Evolutionary conservation across 2,797 vertebrate species (phyloP).

Genomic region (Enteromius radiatus): DNA sequence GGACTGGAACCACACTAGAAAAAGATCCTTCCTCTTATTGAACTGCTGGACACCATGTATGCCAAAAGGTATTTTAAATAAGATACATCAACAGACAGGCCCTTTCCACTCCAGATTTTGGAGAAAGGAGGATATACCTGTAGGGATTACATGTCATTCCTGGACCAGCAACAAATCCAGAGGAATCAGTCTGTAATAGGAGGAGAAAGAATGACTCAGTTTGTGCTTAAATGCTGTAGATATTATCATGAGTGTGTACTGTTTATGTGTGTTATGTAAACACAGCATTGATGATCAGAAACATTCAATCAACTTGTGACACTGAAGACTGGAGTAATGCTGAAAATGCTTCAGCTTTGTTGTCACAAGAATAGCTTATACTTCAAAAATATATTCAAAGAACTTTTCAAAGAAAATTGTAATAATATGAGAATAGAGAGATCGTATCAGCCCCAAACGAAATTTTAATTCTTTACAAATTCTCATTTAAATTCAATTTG

Average conservation of each 20-base stretch:
- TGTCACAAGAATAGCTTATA: background rate
- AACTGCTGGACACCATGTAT: slow-evolving; percentile 18
- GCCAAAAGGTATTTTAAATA: background rate
- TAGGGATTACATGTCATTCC: slow-evolving; percentile 7
- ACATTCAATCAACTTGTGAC: background rate
- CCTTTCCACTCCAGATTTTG: background rate
- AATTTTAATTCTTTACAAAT: background rate
- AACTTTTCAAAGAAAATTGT: background rate
- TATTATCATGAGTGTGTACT: background rate
- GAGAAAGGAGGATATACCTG: slow-evolving; percentile 19
- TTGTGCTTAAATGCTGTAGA: background rate
- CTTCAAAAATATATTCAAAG: background rate
- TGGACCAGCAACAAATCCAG: background rate
- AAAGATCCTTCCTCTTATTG: background rate
- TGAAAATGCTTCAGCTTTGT: background rate
- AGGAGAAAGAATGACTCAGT: background rate
- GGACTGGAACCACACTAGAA: slow-evolving; percentile 70
- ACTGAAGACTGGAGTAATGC: background rate
- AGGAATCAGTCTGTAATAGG: slow-evolving; percentile 4
- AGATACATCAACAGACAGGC: background rate
- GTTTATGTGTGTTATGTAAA: too few relatives aligned
- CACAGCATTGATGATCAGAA: background rate
- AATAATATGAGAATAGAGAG: background rate
- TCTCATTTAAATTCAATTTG: background rate
- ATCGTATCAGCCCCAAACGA: background rate